Percentiles rank a stretch among this genome's conserved stretches.
Evolutionary conservation across 2,888 invertebrate species (phyloP).

Genomic region (Pyralis farinalis): DNA sequence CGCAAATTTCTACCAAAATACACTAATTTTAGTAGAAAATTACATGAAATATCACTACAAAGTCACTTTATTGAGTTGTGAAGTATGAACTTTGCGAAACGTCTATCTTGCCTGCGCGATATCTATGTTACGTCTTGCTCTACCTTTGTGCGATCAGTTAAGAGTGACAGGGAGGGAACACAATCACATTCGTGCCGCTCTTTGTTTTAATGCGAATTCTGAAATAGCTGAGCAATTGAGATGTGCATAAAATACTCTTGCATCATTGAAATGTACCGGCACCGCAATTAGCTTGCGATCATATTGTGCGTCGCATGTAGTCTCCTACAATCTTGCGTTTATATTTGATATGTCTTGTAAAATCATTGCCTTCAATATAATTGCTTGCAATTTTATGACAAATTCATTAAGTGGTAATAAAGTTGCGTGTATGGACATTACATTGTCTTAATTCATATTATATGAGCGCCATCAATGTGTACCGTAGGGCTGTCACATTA

Average conservation of each 20-base stretch:
- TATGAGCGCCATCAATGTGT: too few relatives aligned
- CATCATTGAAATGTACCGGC: conserved; percentile 2
- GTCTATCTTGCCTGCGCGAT: neutral
- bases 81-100: neutral
- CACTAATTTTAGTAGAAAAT: too few relatives aligned
- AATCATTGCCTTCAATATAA: too few relatives aligned
- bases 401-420: too few relatives aligned
- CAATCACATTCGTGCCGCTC: conserved; percentile 2
- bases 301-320: neutral
- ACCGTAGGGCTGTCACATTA: too few relatives aligned
- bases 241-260: conserved; percentile 4
- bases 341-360: too few relatives aligned
- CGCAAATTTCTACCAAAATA: too few relatives aligned
- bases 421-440: too few relatives aligned
- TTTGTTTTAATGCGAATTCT: conserved; percentile 5
- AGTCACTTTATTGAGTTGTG: neutral
- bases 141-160: neutral
- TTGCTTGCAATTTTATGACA: too few relatives aligned
- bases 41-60: too few relatives aligned
- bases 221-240: neutral
- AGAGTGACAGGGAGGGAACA: conserved; percentile 1
- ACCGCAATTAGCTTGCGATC: conserved; percentile 12
- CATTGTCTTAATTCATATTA: too few relatives aligned
- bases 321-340: too few relatives aligned
- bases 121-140: conserved; percentile 4